Evolutionary conservation across 2,888 invertebrate genomes (phyloP), one percentile per base, ranked within the genome.

Genomic region (Colletes collaris): DNA sequence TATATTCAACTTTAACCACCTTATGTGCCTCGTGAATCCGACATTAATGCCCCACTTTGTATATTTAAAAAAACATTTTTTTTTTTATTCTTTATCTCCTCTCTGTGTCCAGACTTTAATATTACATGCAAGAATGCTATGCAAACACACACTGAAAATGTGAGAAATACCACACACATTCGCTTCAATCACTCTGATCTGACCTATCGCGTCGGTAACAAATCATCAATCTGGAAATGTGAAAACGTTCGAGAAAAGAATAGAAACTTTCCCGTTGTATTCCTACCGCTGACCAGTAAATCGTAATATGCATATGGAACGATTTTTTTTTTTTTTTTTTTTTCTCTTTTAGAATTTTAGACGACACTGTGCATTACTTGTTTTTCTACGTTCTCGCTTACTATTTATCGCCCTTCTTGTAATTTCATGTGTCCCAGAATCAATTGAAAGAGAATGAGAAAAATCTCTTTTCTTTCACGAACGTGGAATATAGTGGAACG

Each of bases 101-200:
- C 91, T 92, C 92, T 92, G 91, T 90, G 90, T 92, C 91, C 91
- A 91, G 87, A 90, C 53, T 79, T 73, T 27, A 86, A 86, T 86
- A 83, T 89, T 85, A 88, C 89, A 91, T 91, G 91, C 91, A 90
- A 88, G 81, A 89, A 84, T 83, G 76, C 74, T 82, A 86, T 77
- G 79, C 81, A 71, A 84, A 79, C 71, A 53, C 50, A 78, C 78
- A 49, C 60, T 27, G 44, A 69, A 71, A 50, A 81, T 50, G 59
- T 69, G 60, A 65, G 35, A 71, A 55, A 13, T 46, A 46, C 3
- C 35, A 56, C 35, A 71, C 37, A 60, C 74, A 77, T 52, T 49
- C 75, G 16, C 49, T 44, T 49, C 73, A 60, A 65, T 66, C 76
- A 46, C 44, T 58, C 49, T 35, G 13, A 64, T 49, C 7, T 16